phyloP scores from a whole-genome alignment of 2,113 vertebrate genomes.

The Manacus vitellinus region DNA sequence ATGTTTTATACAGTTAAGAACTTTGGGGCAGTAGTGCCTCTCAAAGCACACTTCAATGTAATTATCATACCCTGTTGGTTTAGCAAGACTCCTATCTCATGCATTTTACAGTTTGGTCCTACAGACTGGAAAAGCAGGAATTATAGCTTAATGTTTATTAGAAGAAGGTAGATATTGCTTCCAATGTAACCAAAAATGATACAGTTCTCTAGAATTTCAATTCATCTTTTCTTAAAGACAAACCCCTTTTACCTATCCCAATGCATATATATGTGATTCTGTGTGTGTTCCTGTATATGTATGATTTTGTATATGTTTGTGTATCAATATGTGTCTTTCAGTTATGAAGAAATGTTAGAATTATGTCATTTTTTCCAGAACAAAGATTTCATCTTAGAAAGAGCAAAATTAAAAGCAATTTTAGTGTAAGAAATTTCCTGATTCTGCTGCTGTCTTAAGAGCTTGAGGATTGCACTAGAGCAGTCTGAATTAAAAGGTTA shows the following conservation, averaged over 20 bases:
- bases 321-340: background rate
- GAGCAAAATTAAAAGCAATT: background rate
- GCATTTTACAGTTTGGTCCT: background rate
- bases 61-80: background rate
- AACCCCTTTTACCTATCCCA: background rate
- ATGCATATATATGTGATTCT: accelerated
- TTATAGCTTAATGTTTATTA: background rate
- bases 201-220: background rate
- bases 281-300: accelerated
- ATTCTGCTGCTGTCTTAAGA: background rate
- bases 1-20: background rate
- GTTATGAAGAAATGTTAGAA: background rate
- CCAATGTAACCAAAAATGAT: background rate
- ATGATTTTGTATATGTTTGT: background rate
- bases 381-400: background rate
- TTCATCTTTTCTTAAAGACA: background rate
- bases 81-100: background rate
- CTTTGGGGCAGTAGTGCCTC: background rate
- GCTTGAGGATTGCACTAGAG: too few relatives aligned
- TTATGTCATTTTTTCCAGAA: background rate
- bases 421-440: background rate
- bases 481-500: background rate
- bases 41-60: background rate
- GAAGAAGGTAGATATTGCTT: background rate
- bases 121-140: background rate